These are phyloP conservation scores for Rhynchomys soricoides DNA, from an alignment of 2,113 vertebrate species.

Conservation along the genomic window DNA sequence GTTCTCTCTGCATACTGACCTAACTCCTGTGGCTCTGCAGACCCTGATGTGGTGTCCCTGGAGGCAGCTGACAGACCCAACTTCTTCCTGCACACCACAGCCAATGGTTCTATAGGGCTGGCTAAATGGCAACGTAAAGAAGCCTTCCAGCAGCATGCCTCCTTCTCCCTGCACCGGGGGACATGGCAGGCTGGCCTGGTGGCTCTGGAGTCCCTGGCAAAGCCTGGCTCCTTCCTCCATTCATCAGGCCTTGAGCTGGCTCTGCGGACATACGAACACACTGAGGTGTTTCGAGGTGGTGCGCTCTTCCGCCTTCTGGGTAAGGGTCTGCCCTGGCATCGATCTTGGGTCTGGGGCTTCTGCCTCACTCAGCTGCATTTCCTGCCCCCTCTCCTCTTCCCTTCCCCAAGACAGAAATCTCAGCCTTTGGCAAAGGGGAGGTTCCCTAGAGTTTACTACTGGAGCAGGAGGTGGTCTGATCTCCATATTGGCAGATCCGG, in stretches of 20 bases:
- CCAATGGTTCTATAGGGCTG: constrained; percentile 87
- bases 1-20: neutral
- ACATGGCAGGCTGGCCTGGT: constrained; percentile 92
- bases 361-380: neutral
- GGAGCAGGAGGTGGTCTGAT: neutral
- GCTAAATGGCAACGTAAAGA: constrained; percentile 90
- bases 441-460: neutral
- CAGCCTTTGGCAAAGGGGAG: neutral
- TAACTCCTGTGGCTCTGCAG: constrained; percentile 81
- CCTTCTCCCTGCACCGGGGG: constrained; percentile 92
- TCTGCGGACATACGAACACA: constrained; percentile 91
- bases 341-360: rapidly evolving
- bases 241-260: constrained; percentile 80
- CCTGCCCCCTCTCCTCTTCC: neutral
- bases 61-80: constrained; percentile 94
- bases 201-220: constrained; percentile 93
- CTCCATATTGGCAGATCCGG: neutral
- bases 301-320: constrained; percentile 93
- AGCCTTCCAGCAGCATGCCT: constrained; percentile 91
- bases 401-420: neutral
- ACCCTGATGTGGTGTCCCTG: constrained; percentile 92
- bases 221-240: constrained; percentile 92
- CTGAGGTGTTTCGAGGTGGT: constrained; percentile 90
- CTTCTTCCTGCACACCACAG: constrained; percentile 90
- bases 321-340: constrained; percentile 75